A percentile compares a stretch with the other conserved stretches of the same genome.
Evolutionary conservation across 2,113 vertebrate genomes (phyloP).

Genomic region (Calcarius ornatus): DNA sequence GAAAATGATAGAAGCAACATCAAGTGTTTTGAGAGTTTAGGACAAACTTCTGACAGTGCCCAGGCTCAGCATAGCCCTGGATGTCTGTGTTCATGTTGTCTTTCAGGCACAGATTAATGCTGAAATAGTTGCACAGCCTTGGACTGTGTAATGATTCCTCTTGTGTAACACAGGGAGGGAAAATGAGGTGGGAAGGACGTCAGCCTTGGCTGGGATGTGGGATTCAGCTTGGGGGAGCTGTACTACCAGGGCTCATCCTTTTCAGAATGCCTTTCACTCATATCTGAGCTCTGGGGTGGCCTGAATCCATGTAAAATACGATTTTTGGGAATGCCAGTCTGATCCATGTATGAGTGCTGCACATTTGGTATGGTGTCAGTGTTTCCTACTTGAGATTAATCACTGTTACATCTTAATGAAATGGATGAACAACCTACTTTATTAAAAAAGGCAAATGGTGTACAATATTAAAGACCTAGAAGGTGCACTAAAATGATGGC

Average conservation of each 20-base stretch:
- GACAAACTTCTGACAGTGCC: background rate
- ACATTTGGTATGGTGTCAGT: background rate
- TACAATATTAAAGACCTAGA: background rate
- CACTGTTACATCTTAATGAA: background rate
- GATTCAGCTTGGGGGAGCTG: background rate
- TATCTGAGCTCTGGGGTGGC: background rate
- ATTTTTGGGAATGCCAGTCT: background rate
- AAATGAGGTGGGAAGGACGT: background rate
- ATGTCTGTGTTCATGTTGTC: background rate
- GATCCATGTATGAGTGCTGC: background rate
- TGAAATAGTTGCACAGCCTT: background rate
- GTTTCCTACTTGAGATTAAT: background rate
- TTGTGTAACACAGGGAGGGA: background rate
- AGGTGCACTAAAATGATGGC: background rate
- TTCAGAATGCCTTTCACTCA: background rate
- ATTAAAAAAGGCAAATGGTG: background rate
- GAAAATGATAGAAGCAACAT: background rate
- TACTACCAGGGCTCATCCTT: background rate
- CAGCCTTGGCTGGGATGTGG: background rate
- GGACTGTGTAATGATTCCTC: background rate
- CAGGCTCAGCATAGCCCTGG: background rate
- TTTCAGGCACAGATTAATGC: slow-evolving; percentile 7
- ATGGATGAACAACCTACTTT: background rate
- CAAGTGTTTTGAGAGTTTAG: background rate
- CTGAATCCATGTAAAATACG: background rate